Base-by-base conservation (phyloP, 2,888 invertebrate genomes). In the Molanna angustata region DNA sequence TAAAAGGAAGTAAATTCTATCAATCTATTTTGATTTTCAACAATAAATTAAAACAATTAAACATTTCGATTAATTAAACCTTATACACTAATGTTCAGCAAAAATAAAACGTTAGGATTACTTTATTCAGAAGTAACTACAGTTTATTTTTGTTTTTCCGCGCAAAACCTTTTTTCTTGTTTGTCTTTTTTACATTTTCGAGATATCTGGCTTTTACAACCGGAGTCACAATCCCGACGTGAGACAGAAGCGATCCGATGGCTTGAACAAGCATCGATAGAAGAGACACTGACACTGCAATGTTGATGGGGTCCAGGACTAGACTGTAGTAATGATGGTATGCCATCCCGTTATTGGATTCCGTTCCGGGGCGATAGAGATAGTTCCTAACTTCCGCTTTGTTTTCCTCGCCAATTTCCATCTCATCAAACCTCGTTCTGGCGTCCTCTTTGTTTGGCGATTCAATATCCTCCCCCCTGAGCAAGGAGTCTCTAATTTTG, bases 241-340 rank as follows among this genome's bases (percentile, higher is more conserved):
- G 50, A 14, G 43, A 46, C 33, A 76, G 58, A 11, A 77, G 62
- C 7, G 76, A 73, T 66, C 74, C 74, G 7, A 77, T 61, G 0
- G 75, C 73, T 68, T 76, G 75, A 3, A 77, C 62, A 14, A 77
- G 61, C 49, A 77, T 73, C 3, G 77, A 76, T 14, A 77, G 62
- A 1, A 77, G 64, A 2, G 77, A 77, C 63, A 77, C 64, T 0
- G 77, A 76, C 0, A 77, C 72, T 1, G 76, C 69, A 19, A 77
- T 75, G 58, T 77, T 77, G 43, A 77, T 66, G 6, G 77, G 76
- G 65, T 77, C 76, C 54, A 77, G 74, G n/a, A 76, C 76, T 46
- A 77, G 73, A 1, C 75, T 76, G 61, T 77, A 76, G 54, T 76
- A 76, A 58, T 77, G 75, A 57, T 74, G 75, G 19, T 41, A 46